A percentile compares a stretch with the other conserved stretches of the same genome.
Evolutionary conservation across 2,797 vertebrate species (phyloP).

Genomic region (Gallinago nigripennis): DNA sequence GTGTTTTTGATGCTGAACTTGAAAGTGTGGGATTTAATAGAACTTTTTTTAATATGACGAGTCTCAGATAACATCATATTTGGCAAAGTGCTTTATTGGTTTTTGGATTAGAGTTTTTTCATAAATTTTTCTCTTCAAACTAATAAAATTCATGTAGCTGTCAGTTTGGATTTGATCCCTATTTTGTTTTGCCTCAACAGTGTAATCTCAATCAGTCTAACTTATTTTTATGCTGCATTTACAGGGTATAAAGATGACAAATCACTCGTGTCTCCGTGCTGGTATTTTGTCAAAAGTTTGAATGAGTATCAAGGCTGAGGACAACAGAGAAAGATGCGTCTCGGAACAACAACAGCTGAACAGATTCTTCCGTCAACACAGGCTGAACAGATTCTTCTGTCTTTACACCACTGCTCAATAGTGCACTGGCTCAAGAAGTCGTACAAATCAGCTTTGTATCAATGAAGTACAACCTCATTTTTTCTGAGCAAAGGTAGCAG

Average conservation of each 20-base stretch:
- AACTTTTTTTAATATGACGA: constrained; percentile 71
- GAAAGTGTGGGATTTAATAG: constrained; percentile 71
- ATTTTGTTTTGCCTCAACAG: constrained; percentile 71
- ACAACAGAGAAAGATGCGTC: neutral
- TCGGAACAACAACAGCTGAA: neutral
- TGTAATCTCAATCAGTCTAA: constrained; percentile 70
- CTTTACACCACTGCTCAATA: neutral
- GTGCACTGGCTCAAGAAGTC: neutral
- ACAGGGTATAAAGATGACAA: constrained; percentile 55
- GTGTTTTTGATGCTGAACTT: constrained; percentile 71
- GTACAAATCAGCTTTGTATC: neutral
- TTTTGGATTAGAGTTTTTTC: constrained; percentile 69
- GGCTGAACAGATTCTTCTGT: neutral
- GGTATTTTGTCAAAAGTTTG: constrained; percentile 44
- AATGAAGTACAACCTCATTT: fast-evolving
- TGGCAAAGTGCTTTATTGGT: constrained; percentile 74
- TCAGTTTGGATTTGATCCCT: constrained; percentile 72
- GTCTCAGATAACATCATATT: constrained; percentile 71
- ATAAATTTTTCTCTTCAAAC: constrained; percentile 56
- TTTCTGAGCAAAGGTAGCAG: neutral
- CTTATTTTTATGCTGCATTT: constrained; percentile 61
- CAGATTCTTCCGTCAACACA: neutral
- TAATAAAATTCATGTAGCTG: constrained; percentile 73
- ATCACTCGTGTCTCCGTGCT: constrained; percentile 29
- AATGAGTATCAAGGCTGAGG: constrained; percentile 15